Evolutionary conservation across 2,113 vertebrate genomes (phyloP), one percentile per base, ranked within the genome.

Genomic region (Dromaius novaehollandiae): DNA sequence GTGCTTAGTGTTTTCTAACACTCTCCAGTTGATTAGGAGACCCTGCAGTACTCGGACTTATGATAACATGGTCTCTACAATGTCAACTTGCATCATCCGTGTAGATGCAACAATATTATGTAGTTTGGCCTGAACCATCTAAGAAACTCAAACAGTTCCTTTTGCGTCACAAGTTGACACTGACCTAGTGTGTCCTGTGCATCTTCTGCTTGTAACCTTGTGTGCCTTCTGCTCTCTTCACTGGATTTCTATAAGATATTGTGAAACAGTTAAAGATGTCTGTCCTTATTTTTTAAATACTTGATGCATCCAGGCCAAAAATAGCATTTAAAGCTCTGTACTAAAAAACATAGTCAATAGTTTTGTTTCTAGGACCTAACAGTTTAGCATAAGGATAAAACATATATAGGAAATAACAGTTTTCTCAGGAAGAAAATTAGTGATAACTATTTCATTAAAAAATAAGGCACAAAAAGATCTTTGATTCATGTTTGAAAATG

Each of bases 1-100:
- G 19, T 40, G 5, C 60, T 18, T 0, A 0, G 13, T 66, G 17
- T 44, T 65, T 76, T 68, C 4, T 64, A 79, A 21, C 11, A 58
- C 4, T 36, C 36, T 81, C 3, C 25, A 48, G 0, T 2, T 68
- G 15, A 6, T 36, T 70, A 70, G 25, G n/a, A 74, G 10, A 38
- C 12, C 18, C 20, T 51, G 26, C 2, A 60, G 19, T 55, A n/a
- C 8, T 42, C 40, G n/a, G 8, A 12, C 6, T 36, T 66, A 12
- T 0, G 4, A 40, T 11, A 56, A 55, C 5, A 3, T 21, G 6
- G 56, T 58, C 30, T 60, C 32, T 34, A 60, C 12, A 32, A 32
- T 58, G 30, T 32, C 30, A 58, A 30, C 32, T 34, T 34, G 10
- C 32, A 34, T 34, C 56, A 60, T 60, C 15, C 40, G 6, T 46